Base-by-base conservation (phyloP, 2,113 vertebrate species). In the Aegithalos caudatus region DNA sequence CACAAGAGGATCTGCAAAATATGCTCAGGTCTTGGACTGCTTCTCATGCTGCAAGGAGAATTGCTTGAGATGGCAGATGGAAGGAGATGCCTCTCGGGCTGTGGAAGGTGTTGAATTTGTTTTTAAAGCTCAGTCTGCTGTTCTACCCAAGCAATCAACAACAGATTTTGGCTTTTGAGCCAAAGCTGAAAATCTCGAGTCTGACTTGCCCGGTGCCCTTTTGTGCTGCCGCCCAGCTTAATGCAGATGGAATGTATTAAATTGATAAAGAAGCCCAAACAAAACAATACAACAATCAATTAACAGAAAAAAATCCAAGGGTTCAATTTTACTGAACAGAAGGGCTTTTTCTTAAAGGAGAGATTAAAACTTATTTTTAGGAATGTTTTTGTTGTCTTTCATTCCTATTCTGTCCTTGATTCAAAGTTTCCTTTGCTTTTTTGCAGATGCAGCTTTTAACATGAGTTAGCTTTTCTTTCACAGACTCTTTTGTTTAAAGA, bases 111-210 rank as follows among this genome's bases (percentile, higher is more conserved):
- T 77, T 66, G 64, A 40, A 62, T 86, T 81, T 72, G 51, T 84
- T 95, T 92, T 92, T 81, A 72, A 91, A 85, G 73, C 92, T 92
- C 29, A 14, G 60, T 81, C 83, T 81, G n/a, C 77, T 67, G 23
- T 74, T 90, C 56, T 84, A 35, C 72, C 67, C 76, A 23, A 62
- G 88, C 81, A 67, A 38, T 70, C 51, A 38, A 62, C 54, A 70
- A 27, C 76, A 81, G 54, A 70, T 81, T 92, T 56, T 74, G 86
- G n/a, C 35, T 92, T 92, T 88, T 70, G 76, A 94, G 64, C 45
- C 85, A 76, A 70, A 92, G 51, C 71, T 86, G 86, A 37, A 78
- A 90, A 80, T 88, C 77, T 51, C 0, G 0, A 77, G 47, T 50
- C 58, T 83, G 56, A 47, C 56, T 77, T 83, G 71, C 58, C 51